Conservation (phyloP, 2,113 vertebrate species). For the Capricornis sumatraensis region DNA sequence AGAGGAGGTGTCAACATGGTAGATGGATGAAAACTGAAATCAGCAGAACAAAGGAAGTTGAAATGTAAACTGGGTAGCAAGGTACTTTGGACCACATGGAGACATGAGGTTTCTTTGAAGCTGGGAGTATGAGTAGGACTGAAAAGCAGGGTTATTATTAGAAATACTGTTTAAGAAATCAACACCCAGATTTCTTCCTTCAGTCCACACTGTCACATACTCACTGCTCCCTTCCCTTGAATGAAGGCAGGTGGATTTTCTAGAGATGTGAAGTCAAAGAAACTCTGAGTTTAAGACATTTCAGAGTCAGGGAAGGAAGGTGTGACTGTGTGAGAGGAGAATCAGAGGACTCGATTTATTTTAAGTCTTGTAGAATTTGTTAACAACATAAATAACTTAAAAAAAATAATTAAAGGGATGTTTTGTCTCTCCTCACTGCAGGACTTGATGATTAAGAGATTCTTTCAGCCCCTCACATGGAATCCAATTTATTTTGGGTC, state of each 20-base stretch:
- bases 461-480: neutral
- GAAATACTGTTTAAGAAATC: neutral
- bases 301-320: neutral
- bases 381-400: neutral
- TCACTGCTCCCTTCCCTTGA: neutral
- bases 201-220: neutral
- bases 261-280: neutral
- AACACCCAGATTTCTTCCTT: neutral
- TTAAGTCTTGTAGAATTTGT: neutral
- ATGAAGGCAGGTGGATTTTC: neutral
- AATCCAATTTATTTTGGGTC: neutral
- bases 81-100: neutral
- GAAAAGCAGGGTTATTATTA: neutral
- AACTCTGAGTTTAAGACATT: neutral
- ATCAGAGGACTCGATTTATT: neutral
- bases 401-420: neutral
- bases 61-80: neutral
- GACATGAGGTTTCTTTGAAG: neutral
- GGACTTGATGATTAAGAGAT: neutral
- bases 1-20: neutral
- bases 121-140: neutral
- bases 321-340: neutral
- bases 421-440: neutral
- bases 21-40: neutral
- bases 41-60: neutral